Evolutionary conservation across 2,797 vertebrate genomes (phyloP), one percentile per base, ranked within the genome.

Genomic region (Leptatherina wallacei): DNA sequence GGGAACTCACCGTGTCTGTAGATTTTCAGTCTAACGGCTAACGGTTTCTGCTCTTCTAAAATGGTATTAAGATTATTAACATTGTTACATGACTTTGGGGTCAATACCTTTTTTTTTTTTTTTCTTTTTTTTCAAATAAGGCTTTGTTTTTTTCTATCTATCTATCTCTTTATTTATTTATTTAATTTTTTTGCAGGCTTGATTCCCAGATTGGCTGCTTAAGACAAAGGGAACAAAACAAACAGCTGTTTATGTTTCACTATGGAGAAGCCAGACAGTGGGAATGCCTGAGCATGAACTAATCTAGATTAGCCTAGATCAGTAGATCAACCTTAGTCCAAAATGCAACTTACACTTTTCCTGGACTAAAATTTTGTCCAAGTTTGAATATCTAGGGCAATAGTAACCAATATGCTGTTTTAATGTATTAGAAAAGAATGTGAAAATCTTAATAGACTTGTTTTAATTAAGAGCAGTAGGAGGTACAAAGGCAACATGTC

Each of bases 1-100:
- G 61, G 69, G 76, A 88, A 80, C 62, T 75, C 58, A 9, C 62
- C 54, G 27, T 69, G 77, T 62, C 77, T n/a, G 27, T 65, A 71
- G 62, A 18, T 58, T 70, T 74, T 62, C 32, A 58, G 55, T 63
- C 70, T 76, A n/a, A n/a, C n/a, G 59, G 24, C 51, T 54, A 61
- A 44, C 42, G 1, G 18, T 75, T 61, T 71, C 14, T 59, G 55
- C 9, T 71, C 27, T 60, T 74, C 52, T 30, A 20, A 33, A 12
- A n/a, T 36, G 33, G 51, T 16, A 27, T 12, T 40, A 32, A 71
- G n/a, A 60, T 66, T 55, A 64, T 66, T 78, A 27, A 71, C 20
- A 27, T 65, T 49, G 20, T 70, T 70, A 76, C 71, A 74, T 35
- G 35, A 68, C 56, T 61, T 74, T 52, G 40, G 22, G 14, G 66